These are phyloP conservation scores for Altica lythri DNA, from an alignment of 2,888 invertebrate genomes.

Conservation along the genomic window DNA sequence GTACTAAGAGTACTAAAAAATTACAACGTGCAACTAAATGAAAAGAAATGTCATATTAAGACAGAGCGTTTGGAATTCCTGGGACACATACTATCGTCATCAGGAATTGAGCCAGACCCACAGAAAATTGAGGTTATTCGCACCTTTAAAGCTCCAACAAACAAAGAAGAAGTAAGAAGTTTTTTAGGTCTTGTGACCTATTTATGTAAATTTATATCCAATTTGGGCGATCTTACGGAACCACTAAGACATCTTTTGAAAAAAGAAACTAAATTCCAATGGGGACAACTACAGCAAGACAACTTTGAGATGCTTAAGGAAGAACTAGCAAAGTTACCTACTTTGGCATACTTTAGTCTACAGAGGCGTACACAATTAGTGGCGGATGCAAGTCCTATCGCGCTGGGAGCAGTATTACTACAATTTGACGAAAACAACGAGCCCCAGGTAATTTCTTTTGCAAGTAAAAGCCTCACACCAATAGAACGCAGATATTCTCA, in stretches of 20 bases:
- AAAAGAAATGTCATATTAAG: no score
- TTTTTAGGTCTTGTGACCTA: slow-evolving; percentile 37
- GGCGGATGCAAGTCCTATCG: slow-evolving; percentile 45
- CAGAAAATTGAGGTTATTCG: slow-evolving; percentile 26
- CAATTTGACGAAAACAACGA: slow-evolving; percentile 35
- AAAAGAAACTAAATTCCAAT: slow-evolving; percentile 30
- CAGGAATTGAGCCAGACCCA: slow-evolving; percentile 30
- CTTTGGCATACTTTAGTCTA: slow-evolving; percentile 38
- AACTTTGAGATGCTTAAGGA: slow-evolving; percentile 31
- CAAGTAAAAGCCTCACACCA: slow-evolving; percentile 39
- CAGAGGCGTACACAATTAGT: slow-evolving; percentile 34
- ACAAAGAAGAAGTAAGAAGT: slow-evolving; percentile 37
- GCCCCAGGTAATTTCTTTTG: slow-evolving; percentile 41
- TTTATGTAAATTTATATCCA: no score
- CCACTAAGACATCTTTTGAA: slow-evolving; percentile 25
- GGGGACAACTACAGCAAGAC: slow-evolving; percentile 29
- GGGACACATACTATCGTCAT: no score
- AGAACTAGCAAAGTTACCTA: slow-evolving; percentile 26
- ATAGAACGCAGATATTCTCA: slow-evolving; percentile 46
- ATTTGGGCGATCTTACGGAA: no score
- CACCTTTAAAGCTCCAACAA: slow-evolving; percentile 36
- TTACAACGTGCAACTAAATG: no score
- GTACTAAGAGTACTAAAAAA: no score
- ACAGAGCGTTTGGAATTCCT: no score
- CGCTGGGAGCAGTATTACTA: slow-evolving; percentile 42